Evolutionary conservation across 2,888 invertebrate genomes (phyloP), one percentile per base, ranked within the genome.

Genomic region (Lasioglossum vierecki): DNA sequence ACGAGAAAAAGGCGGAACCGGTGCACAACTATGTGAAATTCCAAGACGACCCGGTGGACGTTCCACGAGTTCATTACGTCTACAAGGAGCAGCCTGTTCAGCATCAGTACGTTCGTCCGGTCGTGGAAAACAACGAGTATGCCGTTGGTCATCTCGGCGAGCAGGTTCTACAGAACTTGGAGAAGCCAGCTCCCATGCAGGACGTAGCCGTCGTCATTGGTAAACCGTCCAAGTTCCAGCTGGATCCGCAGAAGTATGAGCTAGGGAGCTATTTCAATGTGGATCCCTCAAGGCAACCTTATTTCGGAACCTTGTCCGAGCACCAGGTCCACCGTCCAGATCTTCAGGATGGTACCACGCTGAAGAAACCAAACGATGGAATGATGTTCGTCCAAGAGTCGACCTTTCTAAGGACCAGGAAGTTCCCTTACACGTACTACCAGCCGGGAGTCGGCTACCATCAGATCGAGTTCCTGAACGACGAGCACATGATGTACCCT

Each of bases 341-440:
- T 11, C 35, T 63, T 1, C 82, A 85, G 13, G 82, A 81, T 8
- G 46, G 74, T 4, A 79, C 79, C 5, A 30, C 77, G 0, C 4
- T 39, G 1, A 80, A 78, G 15, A 86, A 73, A 4, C 88, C 90
- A 5, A 77, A 72, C 9, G 78, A 76, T 11, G 80, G 77, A 6
- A 73, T 86, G 11, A 78, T 91, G 15, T 80, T 87, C 30, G 46
- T 90, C 2, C 87, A 90, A 22, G 88, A 90, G 41, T 88, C 88
- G 13, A 83, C 84, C 22, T 87, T 88, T 18, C 89, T 88, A 26
- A 89, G 88, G 71, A 92, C 91, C n/a, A 88, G 90, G 44, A 92
- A 93, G 57, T 91, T 91, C 46, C 94, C 94, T 6, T 93, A 93
- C 83, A 86, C 91, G 44, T 88, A 90, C 87, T 88, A 92, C 84